A percentile compares a stretch with the other conserved stretches of the same genome.
Conservation (phyloP, 2,797 vertebrate genomes). For the Tauraco hartlaubi region DNA sequence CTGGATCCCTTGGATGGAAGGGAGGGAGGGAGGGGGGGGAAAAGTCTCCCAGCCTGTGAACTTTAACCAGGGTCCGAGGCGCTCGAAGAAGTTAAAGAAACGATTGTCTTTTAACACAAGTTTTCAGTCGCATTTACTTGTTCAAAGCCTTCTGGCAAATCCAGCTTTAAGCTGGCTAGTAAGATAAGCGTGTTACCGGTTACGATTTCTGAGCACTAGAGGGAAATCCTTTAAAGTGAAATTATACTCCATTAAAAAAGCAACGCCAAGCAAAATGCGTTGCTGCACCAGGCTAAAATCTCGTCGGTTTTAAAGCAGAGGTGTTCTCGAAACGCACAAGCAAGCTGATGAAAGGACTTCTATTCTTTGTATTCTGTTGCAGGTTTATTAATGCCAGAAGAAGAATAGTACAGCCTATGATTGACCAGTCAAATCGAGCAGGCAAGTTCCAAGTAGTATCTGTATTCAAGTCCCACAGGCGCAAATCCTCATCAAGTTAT, state of each 20-base stretch:
- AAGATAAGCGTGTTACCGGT: background rate
- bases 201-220: conserved; percentile 26
- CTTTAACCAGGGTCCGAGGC: conserved; percentile 81
- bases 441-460: conserved; percentile 87
- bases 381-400: conserved; percentile 99
- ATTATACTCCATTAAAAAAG: conserved; percentile 23
- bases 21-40: background rate
- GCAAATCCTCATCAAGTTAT: conserved; percentile 77
- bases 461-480: conserved; percentile 77
- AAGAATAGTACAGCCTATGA: conserved; percentile 99
- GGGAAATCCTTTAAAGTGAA: conserved; percentile 51
- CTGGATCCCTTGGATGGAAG: conserved; percentile 83
- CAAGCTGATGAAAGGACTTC: conserved; percentile 71
- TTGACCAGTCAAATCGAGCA: conserved; percentile 99
- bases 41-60: conserved; percentile 74
- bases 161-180: conserved; percentile 14
- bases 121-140: conserved; percentile 29
- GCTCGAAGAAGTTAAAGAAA: conserved; percentile 73
- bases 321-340: conserved; percentile 45
- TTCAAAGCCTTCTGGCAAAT: conserved; percentile 52
- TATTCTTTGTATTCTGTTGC: conserved; percentile 83
- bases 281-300: background rate
- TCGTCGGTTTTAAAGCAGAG: background rate
- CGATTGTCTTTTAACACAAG: conserved; percentile 37
- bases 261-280: background rate